Evolutionary conservation across 2,113 vertebrate genomes (phyloP), one percentile per base, ranked within the genome.

Genomic region (Percopsis transmontana): DNA sequence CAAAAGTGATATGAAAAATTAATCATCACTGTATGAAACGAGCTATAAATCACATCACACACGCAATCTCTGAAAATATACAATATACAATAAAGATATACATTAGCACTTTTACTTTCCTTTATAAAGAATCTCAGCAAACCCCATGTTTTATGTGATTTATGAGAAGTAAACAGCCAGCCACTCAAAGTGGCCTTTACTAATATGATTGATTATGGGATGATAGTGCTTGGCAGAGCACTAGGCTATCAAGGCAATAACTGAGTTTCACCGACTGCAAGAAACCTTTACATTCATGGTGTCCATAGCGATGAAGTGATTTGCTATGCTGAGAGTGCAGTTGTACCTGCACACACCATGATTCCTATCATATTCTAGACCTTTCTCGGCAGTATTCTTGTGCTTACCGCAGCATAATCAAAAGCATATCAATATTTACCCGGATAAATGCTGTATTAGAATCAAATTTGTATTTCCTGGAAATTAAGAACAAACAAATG

Each of bases 161-260:
- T 33, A 45, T 63, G 42, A 41, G 18, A 73, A 76, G 74, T 64
- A 71, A 67, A 74, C 63, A 68, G 68, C 64, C 38, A 60, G 65
- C 57, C 69, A 72, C 75, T 85, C 63, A 61, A 74, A 68, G 52
- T 45, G 41, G 81, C 52, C 64, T 50, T 84, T 67, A 50, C 45
- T 55, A 73, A 77, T 58, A 76, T 82, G 85, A 88, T 85, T 75
- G 85, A 89, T 86, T 89, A 67, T 51, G 67, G 62, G 55, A 65
- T 74, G 85, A 81, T 80, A 76, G 83, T 82, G 65, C 52, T 7
- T 67, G 79, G 67, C 70, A 61, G 68, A 62, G 60, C 58, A 60
- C 55, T 63, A 64, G 68, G 71, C 72, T 82, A 75, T 77, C 53
- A 70, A 70, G 76, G 80, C 77, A 80, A 81, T 81, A 82, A 74